Evolutionary conservation across 2,113 vertebrate species (phyloP), one percentile per base, ranked within the genome.

Genomic region (Edolisoma coerulescens): DNA sequence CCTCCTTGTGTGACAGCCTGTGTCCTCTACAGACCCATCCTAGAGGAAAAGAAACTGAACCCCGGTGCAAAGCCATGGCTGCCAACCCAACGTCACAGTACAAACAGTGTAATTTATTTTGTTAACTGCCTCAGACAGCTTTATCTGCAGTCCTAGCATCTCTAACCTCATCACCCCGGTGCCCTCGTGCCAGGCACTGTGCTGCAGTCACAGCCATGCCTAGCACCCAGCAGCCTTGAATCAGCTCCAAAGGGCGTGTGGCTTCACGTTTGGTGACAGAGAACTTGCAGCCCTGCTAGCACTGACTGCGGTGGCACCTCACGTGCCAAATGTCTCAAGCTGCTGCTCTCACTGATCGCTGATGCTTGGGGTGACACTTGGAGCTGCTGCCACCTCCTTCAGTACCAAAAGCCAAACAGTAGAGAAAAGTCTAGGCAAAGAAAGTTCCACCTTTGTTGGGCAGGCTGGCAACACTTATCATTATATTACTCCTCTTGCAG

Each of bases 171-270:
- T 27, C 24, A 77, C 24, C 50, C 49, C 11, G 0, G 0, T 32
- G 20, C 50, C 54, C 63, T 60, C 0, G 0, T 1, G 5, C 45
- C 24, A 85, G 57, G 41, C 74, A 60, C 16, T 0, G 4, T n/a
- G 53, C 57, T 69, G 65, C 87, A 89, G 57, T 93, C 84, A 83
- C 91, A 95, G 83, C 33, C 81, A 57, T 3, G 22, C 63, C 87
- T 87, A 65, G 50, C 86, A 80, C 94, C 53, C 37, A 6, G 1
- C 8, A 69, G 70, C 75, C 74, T 54, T 26, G n/a, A 60, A n/a
- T n/a, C 71, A 35, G n/a, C 69, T 35, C 90, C 61, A 42, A 30
- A 47, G 74, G 30, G 11, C 0, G 3, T 3, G 12, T 7, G n/a
- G 67, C 73, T 60, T 61, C 59, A 54, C 60, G 6, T 45, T 92